Evolutionary conservation across 2,888 invertebrate genomes (phyloP).

Genomic region (Galeopsomyia nigrocyanea): DNA sequence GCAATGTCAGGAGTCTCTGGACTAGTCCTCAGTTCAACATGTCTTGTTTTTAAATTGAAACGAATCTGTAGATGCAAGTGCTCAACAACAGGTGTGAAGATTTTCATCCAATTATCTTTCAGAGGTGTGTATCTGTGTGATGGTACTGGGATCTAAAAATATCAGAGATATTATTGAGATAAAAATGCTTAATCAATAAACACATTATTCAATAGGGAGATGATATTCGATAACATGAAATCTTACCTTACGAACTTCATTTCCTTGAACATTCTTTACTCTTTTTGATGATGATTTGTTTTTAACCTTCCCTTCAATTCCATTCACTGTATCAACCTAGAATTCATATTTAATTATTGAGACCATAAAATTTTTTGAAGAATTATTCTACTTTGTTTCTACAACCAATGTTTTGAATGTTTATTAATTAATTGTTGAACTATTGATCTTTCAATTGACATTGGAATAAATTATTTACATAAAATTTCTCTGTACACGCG

Average conservation of each 20-base stretch:
- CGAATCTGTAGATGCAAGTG: slow-evolving; percentile 93
- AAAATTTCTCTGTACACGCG: too few species aligned
- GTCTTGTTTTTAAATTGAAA: slow-evolving; percentile 91
- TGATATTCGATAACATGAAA: background rate
- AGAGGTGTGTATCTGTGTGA: slow-evolving; percentile 93
- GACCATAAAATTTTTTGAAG: background rate
- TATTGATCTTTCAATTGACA: too few species aligned
- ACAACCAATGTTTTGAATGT: too few species aligned
- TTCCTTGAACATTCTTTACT: slow-evolving; percentile 56
- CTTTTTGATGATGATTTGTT: slow-evolving; percentile 64
- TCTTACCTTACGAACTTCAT: slow-evolving; percentile 61
- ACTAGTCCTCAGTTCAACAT: slow-evolving; percentile 86
- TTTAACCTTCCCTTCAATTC: slow-evolving; percentile 72
- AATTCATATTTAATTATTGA: background rate
- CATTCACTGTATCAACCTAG: slow-evolving; percentile 73
- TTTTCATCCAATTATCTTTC: slow-evolving; percentile 97
- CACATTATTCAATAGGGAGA: slow-evolving; percentile 10
- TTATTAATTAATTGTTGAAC: too few species aligned
- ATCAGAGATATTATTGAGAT: slow-evolving; percentile 11
- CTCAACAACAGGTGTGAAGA: slow-evolving; percentile 96
- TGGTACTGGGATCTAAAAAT: slow-evolving; percentile 82
- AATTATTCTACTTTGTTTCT: background rate
- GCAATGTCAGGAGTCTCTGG: slow-evolving; percentile 86
- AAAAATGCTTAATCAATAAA: background rate
- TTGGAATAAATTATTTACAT: too few species aligned